These are phyloP conservation scores for Lagopus muta DNA, from an alignment of 2,113 vertebrate genomes.

Conservation along the genomic window DNA sequence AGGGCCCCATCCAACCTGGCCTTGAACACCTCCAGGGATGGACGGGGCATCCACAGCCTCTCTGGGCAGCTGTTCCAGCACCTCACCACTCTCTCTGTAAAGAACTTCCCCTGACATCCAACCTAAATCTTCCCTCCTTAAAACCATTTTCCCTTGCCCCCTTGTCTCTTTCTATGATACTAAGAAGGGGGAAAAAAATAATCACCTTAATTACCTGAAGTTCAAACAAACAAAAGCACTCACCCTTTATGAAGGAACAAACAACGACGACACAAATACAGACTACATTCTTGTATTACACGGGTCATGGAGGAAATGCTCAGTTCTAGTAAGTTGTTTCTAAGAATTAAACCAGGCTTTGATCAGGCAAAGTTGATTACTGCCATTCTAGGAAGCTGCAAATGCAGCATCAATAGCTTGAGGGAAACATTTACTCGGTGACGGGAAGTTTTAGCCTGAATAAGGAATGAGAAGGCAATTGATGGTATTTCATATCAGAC, in stretches of 20 bases:
- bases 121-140: too few species aligned
- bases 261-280: neutral
- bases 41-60: too few species aligned
- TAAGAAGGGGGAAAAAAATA: neutral
- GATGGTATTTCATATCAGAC: neutral
- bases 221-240: neutral
- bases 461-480: neutral
- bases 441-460: neutral
- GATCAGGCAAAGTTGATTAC: neutral
- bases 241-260: neutral
- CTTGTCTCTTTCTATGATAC: neutral
- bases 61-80: too few species aligned
- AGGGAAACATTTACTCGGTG: neutral
- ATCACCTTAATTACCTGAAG: neutral
- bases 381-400: rapidly evolving
- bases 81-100: too few species aligned
- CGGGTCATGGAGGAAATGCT: neutral
- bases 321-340: neutral
- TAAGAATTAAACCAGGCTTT: neutral
- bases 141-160: too few species aligned
- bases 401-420: neutral
- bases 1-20: too few species aligned
- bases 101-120: too few species aligned
- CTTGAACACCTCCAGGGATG: too few species aligned
- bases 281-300: neutral